Evolutionary conservation across 2,113 vertebrate genomes (phyloP), one percentile per base, ranked within the genome.

Genomic region (Semnornis frantzii): DNA sequence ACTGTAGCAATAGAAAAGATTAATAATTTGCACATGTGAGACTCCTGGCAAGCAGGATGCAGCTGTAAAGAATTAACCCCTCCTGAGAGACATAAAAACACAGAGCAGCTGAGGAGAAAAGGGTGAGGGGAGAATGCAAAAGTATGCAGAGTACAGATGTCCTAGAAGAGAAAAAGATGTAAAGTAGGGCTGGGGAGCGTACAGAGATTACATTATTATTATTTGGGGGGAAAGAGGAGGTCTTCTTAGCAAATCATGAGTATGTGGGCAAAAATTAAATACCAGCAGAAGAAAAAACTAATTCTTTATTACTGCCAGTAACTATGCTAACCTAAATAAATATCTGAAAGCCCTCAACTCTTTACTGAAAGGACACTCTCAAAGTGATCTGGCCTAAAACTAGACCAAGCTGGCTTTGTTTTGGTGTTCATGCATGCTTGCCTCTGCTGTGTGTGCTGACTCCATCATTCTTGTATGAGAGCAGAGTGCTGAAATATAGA

Each of bases 51-150:
- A 97, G 97, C 97, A 98, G 96, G 97, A 97, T 90, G 95, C 98
- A 98, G 97, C 97, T 98, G 98, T 97, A 98, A 98, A 97, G 97
- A 98, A 98, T 98, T 98, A 98, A 98, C 97, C 97, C 97, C 98
- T 97, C 97, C 97, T 97, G 98, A 98, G 98, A 98, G 97, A 98
- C 95, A 96, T 97, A 96, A 98, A 98, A 98, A 97, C 97, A 97
- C 68, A 84, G 94, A 97, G 97, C 97, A 98, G 97, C 97, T 97
- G 96, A 98, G 97, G 93, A 96, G 93, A 97, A 96, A 97, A 86
- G 95, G 96, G 95, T 95, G 94, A 94, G 92, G 82, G 96, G 78
- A 91, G 78, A 94, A 94, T 94, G 95, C 94, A 95, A 96, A 97
- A 97, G 94, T 96, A 95, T 96, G 95, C 44, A 71, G 89, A 79